Evolutionary conservation across 2,113 vertebrate species (phyloP), one percentile per base, ranked within the genome.

Genomic region (Xyliphius kryptos): DNA sequence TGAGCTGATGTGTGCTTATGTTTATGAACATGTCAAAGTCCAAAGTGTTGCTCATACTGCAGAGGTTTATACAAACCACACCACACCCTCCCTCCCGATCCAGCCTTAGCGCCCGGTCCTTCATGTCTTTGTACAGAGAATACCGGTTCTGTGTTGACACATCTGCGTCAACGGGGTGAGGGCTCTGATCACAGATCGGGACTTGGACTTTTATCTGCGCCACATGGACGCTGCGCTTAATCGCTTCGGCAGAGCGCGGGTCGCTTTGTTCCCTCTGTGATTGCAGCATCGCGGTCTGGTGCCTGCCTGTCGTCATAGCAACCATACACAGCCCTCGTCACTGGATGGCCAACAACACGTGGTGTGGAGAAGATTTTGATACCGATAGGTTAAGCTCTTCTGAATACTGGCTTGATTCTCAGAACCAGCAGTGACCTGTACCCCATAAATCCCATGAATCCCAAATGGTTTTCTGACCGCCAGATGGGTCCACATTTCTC

Each of bases 301-400:
- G 57, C 71, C 60, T 17, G 67, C 70, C 52, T 70, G 81, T 86
- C 83, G 79, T 77, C 69, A 78, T 80, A 68, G 80, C 70, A 63
- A 68, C 50, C 62, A 57, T 58, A 65, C 72, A 6, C 53, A 79
- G 71, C 6, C 52, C 67, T 2, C 73, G 63, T 75, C 72, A 65
- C 72, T 82, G 79, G 74, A 63, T 67, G 64, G 80, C 74, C 77
- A 81, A 85, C 84, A 80, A 80, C 69, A 15, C 52, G 17, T 56
- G 46, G 38, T 9, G n/a, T 13, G 32, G 49, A 46, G 13, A 7
- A 5, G 7, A 44, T n/a, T n/a, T n/a, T n/a, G n/a, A n/a, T n/a
- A n/a, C n/a, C n/a, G n/a, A n/a, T n/a, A n/a, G n/a, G n/a, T n/a
- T n/a, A n/a, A n/a, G n/a, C n/a, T n/a, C n/a, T n/a, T n/a, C n/a